phyloP scores from a whole-genome alignment of 2,113 vertebrate species.

The Psittacula cyanocephala region DNA sequence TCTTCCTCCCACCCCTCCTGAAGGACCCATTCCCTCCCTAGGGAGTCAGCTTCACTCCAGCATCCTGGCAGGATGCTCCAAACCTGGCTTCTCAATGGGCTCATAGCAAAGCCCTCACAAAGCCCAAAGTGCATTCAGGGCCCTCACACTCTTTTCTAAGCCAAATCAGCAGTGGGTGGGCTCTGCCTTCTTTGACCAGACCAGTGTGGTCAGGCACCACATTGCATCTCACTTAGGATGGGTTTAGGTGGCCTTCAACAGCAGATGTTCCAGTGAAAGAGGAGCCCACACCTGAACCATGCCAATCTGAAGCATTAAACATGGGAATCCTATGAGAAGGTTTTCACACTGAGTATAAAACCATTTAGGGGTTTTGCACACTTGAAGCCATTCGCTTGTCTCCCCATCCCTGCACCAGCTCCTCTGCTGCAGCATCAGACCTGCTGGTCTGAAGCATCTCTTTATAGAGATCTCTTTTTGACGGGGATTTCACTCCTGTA shows the following conservation, averaged over 20 bases:
- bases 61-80: accelerated
- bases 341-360: not conserved
- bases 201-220: accelerated
- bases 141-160: not conserved
- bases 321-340: accelerated
- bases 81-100: not conserved
- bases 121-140: not conserved
- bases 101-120: not conserved
- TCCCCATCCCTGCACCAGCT: not conserved
- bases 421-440: not conserved
- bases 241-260: too few relatives aligned
- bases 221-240: accelerated
- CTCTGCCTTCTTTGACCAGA: not conserved
- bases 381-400: not conserved
- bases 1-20: not conserved
- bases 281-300: accelerated
- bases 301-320: not conserved
- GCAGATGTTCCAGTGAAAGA: not conserved
- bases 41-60: not conserved
- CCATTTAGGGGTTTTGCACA: accelerated
- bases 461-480: not conserved
- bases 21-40: accelerated
- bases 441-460: not conserved
- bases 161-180: accelerated
- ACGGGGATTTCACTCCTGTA: not conserved